Percentiles rank a stretch among this genome's conserved stretches.
Evolutionary conservation across 2,113 vertebrate genomes (phyloP).

Genomic region (Bucco capensis): DNA sequence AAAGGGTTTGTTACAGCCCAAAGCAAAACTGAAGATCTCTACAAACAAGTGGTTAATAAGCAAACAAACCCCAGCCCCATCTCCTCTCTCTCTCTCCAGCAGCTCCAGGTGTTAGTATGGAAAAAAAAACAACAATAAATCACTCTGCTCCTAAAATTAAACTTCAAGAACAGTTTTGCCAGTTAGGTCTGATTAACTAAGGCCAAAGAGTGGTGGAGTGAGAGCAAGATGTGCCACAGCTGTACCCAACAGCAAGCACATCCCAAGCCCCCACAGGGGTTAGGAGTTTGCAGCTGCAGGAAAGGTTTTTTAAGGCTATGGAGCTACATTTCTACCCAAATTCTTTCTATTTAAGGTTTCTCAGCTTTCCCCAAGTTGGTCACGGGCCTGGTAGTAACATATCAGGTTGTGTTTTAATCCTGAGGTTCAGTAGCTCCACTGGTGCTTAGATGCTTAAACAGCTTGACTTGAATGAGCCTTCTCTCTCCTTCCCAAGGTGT

Average conservation of each 20-base stretch:
- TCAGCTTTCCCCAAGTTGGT: not conserved
- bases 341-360: not conserved
- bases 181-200: too few species aligned
- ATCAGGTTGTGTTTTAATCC: not conserved
- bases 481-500: not conserved
- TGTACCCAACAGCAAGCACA: not conserved
- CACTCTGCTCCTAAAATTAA: too few species aligned
- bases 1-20: not conserved
- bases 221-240: not conserved
- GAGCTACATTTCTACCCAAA: not conserved
- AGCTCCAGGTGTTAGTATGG: too few species aligned
- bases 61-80: too few species aligned
- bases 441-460: not conserved
- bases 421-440: not conserved
- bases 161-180: too few species aligned
- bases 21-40: not conserved
- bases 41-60: not conserved
- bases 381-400: too few species aligned
- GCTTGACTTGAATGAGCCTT: not conserved
- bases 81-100: too few species aligned
- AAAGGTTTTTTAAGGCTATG: not conserved
- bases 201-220: fast-evolving
- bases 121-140: not conserved
- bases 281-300: not conserved
- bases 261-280: fast-evolving